A percentile compares a stretch with the other conserved stretches of the same genome.
Evolutionary conservation across 2,113 vertebrate genomes (phyloP).

Genomic region (Thunnus maccoyii): DNA sequence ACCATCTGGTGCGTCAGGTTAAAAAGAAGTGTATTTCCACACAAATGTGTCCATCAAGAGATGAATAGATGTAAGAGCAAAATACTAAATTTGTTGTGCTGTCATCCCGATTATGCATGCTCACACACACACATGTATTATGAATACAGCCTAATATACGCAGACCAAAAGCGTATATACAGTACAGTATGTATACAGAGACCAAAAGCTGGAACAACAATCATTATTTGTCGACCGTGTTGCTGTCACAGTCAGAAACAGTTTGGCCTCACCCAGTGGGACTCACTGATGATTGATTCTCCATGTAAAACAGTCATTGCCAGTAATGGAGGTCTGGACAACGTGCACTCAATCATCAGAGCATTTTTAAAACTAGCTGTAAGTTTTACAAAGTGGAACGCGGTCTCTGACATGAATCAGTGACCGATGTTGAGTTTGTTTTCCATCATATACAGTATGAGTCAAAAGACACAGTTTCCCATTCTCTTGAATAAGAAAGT

Average conservation of each 20-base stretch:
- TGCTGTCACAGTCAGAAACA: conserved; percentile 37
- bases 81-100: background rate
- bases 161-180: conserved; percentile 6
- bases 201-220: conserved; percentile 5
- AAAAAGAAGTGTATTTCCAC: background rate
- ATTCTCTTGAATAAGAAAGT: no score
- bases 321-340: conserved; percentile 10
- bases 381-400: background rate
- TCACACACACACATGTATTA: background rate
- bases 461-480: no score
- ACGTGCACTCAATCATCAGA: conserved; percentile 16
- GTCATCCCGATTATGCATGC: background rate
- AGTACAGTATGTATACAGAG: background rate
- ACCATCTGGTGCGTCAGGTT: no score
- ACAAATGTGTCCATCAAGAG: conserved; percentile 22
- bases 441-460: background rate
- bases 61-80: background rate
- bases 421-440: background rate
- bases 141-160: background rate
- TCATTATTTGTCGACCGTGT: conserved; percentile 30
- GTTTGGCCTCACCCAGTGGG: conserved; percentile 34
- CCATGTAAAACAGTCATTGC: background rate
- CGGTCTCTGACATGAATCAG: conserved; percentile 14
- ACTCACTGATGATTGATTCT: conserved; percentile 38
- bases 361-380: background rate